These are phyloP conservation scores for Halocaridina rubra DNA, from an alignment of 2,888 invertebrate genomes.

Conservation along the genomic window DNA sequence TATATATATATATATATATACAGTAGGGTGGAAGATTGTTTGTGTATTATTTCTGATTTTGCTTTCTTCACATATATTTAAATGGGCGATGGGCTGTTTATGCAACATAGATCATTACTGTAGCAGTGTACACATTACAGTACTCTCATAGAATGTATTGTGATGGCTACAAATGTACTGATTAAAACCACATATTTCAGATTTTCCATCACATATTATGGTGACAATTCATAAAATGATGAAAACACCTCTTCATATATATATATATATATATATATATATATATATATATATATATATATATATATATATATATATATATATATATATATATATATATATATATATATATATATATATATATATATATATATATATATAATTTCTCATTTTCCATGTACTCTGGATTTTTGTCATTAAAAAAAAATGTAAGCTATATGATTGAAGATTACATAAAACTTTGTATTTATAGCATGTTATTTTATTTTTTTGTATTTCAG, in stretches of 20 bases:
- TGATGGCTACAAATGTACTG: too few species aligned
- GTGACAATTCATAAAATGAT: not conserved
- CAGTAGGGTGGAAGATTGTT: not conserved
- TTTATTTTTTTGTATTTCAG: too few species aligned
- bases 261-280: slow-evolving; percentile 31
- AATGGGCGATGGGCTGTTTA: too few species aligned
- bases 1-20: not conserved
- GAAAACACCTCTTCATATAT: not conserved
- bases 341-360: slow-evolving; percentile 25
- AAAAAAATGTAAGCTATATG: not conserved
- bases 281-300: slow-evolving; percentile 31
- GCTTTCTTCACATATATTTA: too few species aligned
- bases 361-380: not conserved
- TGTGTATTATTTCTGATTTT: too few species aligned
- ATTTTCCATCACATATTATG: not conserved
- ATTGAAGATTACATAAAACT: not conserved
- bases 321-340: slow-evolving; percentile 3
- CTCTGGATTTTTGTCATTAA: too few species aligned
- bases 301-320: slow-evolving; percentile 34
- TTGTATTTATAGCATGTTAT: too few species aligned
- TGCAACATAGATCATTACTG: too few species aligned
- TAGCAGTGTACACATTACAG: too few species aligned
- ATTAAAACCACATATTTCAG: too few species aligned
- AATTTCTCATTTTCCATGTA: too few species aligned
- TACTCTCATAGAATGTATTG: too few species aligned